Evolutionary conservation across 2,888 invertebrate genomes (phyloP).

Genomic region (Boloria euphrosyne): DNA sequence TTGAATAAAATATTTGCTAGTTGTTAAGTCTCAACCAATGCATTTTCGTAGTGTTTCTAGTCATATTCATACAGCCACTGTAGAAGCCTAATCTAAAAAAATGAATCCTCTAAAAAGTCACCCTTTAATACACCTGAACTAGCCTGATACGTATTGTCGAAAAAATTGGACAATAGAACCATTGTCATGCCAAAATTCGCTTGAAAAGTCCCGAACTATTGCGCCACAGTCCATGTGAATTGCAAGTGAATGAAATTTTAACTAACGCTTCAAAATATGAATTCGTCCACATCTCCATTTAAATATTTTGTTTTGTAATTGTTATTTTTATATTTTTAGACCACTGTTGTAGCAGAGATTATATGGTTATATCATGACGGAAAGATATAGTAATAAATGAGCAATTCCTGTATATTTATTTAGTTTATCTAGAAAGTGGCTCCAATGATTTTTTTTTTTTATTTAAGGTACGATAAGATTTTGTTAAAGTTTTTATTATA

Average conservation of each 20-base stretch:
- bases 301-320: neutral
- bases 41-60: no score
- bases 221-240: slow-evolving; percentile 20
- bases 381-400: no score
- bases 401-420: no score
- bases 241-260: slow-evolving; percentile 22
- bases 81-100: neutral
- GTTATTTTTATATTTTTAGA: no score
- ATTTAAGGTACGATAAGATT: no score
- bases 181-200: slow-evolving; percentile 29
- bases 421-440: no score
- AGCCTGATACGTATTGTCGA: slow-evolving; percentile 21
- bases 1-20: no score
- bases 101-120: slow-evolving; percentile 14
- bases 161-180: slow-evolving; percentile 27
- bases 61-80: neutral
- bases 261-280: slow-evolving; percentile 8
- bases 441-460: no score
- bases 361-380: no score
- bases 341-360: no score
- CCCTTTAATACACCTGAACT: slow-evolving; percentile 19
- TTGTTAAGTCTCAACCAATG: no score
- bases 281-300: neutral
- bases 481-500: no score
- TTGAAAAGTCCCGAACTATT: slow-evolving; percentile 27